Base-by-base conservation (phyloP, 2,888 invertebrate genomes). In the Dioctria linearis region DNA sequence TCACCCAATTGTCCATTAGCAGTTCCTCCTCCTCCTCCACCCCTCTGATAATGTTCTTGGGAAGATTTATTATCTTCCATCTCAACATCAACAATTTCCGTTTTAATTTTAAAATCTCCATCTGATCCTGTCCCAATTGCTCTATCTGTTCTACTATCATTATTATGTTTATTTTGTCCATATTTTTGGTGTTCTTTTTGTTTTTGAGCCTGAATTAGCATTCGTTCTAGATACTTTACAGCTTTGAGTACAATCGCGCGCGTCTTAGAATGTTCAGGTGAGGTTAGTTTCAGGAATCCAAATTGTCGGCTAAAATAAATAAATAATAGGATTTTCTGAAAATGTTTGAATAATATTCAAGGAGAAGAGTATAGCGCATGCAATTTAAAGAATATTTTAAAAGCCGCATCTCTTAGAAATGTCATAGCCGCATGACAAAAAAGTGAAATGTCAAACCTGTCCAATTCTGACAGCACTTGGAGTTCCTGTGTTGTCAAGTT, bases 231-330 rank as follows among this genome's bases (percentile, higher is more conserved):
- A 88, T 95, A 95, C 86, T 94, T 95, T 80, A 96, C 94, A 81
- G 96, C 96, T 91, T 93, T 95, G 80, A 95, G 92, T 51, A 98
- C 93, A 83, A 97, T 90, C 67, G 93, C 92, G 87, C 95, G 93
- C 84, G 96, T 95, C 86, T 94, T 92, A 11, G 92, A 91, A 91
- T 97, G 95, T 88, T 96, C 96, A 71, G 94, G 91, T 80, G 93
- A 92, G 85, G 94, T 93, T 67, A 97, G 89, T 86, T 96, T 94
- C 82, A 98, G 90, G 87, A 96, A 97, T 63, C 98, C 98, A 91
- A 95, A 98, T 86, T 96, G 95, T 40, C 96, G 96, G 88, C 98
- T 98, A 91, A 83, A 92, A 84, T 81, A 67, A 79, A 42, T 61
- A 75, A 79, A 82, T 4, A 46, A 43, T 25, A 25, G 25, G 25